Evolutionary conservation across 2,113 vertebrate genomes (phyloP), one percentile per base, ranked within the genome.

Genomic region (Pao palembangensis): DNA sequence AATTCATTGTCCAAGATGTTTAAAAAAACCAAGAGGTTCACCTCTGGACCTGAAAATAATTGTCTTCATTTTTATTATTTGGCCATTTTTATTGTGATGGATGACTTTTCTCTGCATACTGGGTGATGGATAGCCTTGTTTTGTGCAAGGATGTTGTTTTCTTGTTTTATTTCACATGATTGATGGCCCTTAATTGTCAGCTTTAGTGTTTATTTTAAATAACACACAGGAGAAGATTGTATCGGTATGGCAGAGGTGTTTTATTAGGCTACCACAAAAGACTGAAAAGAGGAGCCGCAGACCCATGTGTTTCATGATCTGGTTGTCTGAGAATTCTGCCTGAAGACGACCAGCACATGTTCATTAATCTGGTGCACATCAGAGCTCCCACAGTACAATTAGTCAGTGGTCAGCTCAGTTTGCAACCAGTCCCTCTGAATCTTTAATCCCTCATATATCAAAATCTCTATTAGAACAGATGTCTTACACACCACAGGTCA

Each of bases 331-430:
- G 51, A 59, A 65, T 72, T 75, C 69, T 81, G 79, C 75, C 71
- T 82, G 75, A 78, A 64, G 73, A 71, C 67, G 67, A 49, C 51
- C 63, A 73, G 71, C 78, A 69, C 78, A 81, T 78, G 81, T 77
- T 82, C 71, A 79, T 86, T 85, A 88, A 75, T 82, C 65, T 78
- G 56, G 65, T 77, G 64, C 82, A 84, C 75, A 75, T 73, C 73
- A 79, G 49, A 74, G 74, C 71, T 52, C 56, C 69, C 67, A 70
- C 69, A 75, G 65, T 64, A 61, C 64, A 88, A 83, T 87, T 79
- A 87, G 75, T 76, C 60, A 59, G 71, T 75, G 68, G 67, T 41
- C 67, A 75, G 70, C 85, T 67, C 46, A 44, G 56, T 70, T 50
- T 72, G 59, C 61, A 66, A 64, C 47, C 58, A 21, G 58, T 34